These are phyloP conservation scores for Leptobrachium leishanense DNA, from an alignment of 2,113 vertebrate genomes.

Conservation along the genomic window DNA sequence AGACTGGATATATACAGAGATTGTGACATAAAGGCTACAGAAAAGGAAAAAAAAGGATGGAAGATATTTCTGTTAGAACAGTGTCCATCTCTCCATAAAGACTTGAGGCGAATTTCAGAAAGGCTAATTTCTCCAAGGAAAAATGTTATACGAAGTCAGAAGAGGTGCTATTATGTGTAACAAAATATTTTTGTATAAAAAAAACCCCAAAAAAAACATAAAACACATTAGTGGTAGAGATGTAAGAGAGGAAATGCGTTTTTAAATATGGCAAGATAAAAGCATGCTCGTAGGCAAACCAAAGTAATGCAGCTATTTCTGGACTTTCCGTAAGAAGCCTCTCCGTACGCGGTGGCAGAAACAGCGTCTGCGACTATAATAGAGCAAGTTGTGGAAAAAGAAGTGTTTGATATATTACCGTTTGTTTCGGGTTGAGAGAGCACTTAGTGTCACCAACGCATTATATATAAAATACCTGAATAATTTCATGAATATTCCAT, in stretches of 20 bases:
- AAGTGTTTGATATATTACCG: too few species aligned
- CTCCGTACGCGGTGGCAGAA: too few species aligned
- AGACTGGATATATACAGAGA: constrained; percentile 30
- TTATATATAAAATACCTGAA: too few species aligned
- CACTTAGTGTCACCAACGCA: too few species aligned
- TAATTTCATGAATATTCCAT: too few species aligned
- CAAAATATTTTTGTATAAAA: not conserved
- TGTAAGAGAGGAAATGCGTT: not conserved
- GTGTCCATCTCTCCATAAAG: not conserved
- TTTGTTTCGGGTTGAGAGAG: too few species aligned
- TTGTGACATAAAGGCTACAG: constrained; percentile 4
- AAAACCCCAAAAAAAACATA: constrained; percentile 5
- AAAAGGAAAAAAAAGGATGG: not conserved
- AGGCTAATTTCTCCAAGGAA: constrained; percentile 19
- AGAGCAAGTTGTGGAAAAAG: too few species aligned
- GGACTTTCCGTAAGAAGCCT: not conserved
- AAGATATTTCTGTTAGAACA: not conserved
- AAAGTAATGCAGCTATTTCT: not conserved
- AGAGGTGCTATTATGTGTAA: constrained; percentile 27
- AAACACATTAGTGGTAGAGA: constrained; percentile 16
- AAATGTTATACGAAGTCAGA: constrained; percentile 5
- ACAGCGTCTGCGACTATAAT: too few species aligned
- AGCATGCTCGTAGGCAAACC: not conserved
- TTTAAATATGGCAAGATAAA: not conserved
- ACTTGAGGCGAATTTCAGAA: constrained; percentile 26